Base-by-base conservation (phyloP, 2,113 vertebrate genomes). In the Ceuthmochares aereus region DNA sequence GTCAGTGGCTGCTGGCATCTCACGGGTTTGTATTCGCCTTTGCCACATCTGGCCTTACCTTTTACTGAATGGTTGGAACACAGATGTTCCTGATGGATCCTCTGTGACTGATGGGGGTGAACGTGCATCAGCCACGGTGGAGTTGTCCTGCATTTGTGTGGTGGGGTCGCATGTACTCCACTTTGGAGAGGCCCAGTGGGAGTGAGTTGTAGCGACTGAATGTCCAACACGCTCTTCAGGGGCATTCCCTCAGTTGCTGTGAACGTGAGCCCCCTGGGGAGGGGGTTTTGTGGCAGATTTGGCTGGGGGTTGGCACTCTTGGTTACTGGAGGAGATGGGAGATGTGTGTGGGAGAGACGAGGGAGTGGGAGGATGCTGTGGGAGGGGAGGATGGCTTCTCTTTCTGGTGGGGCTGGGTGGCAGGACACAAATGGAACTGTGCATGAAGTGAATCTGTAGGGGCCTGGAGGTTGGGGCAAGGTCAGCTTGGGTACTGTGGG, bases 61-160 rank as follows among this genome's bases (percentile, higher is more conserved):
- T 7, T 23, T 23, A 4, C 68, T 72, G 1, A 26, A 6, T 17
- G 18, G 5, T 7, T 37, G 23, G 45, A 6, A 8, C 0, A 0
- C 9, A 29, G 52, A 6, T 0, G 5, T 9, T 66, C 27, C 55
- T 77, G 40, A 40, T 54, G 5, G 20, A 6, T 26, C 37, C 17
- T 7, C 29, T 1, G 4, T 8, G 21, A 6, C 30, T 10, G 2
- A 26, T n/a, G 55, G 51, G 2, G 8, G 30, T 27, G 58, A 18
- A 7, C 9, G 1, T 10, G 12, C 5, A 3, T 42, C 1, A 1
- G 54, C 15, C 0, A 0, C 0, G 27, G 13, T 27, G 45, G 13
- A 37, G 32, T 26, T 5, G 1, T 17, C 17, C 37, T 0, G 0
- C 26, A 25, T 5, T 34, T 37, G 5, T 12, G 23, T 3, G 2